phyloP scores from a whole-genome alignment of 1,140 invertebrate genomes.

The Helicoverpa zea region DNA sequence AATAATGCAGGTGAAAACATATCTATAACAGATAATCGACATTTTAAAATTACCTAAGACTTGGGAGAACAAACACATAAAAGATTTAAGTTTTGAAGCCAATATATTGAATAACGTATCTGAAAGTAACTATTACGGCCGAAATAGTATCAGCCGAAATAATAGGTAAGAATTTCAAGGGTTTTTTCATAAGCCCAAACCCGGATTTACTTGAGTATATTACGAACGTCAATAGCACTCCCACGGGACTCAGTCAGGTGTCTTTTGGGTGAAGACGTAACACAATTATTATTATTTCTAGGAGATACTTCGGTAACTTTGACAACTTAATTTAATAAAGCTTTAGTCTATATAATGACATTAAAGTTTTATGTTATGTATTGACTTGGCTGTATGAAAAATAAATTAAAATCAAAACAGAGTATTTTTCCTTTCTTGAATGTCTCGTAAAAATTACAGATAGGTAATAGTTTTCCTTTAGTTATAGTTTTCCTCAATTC shows the following conservation, averaged over 20 bases:
- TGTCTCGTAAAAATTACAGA: too few relatives aligned
- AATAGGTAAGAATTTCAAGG: slow-evolving; percentile 15
- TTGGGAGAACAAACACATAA: too few relatives aligned
- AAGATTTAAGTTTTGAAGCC: not conserved
- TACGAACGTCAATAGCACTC: not conserved
- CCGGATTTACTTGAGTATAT: slow-evolving; percentile 29
- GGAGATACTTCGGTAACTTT: slow-evolving; percentile 19
- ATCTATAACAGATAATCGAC: too few relatives aligned
- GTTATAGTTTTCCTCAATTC: too few relatives aligned
- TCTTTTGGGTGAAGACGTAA: not conserved
- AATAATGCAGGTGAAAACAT: too few relatives aligned
- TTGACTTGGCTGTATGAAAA: too few relatives aligned
- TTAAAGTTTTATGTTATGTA: not conserved
- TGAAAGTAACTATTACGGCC: not conserved
- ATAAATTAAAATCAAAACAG: too few relatives aligned
- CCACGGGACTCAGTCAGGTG: slow-evolving; percentile 9
- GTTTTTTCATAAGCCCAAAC: slow-evolving; percentile 2
- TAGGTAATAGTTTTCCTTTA: too few relatives aligned
- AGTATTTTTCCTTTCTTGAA: too few relatives aligned
- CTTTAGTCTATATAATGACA: not conserved
- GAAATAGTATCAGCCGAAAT: not conserved
- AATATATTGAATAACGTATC: not conserved
- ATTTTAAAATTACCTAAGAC: too few relatives aligned
- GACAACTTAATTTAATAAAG: slow-evolving; percentile 10
- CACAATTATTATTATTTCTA: slow-evolving; percentile 18